Evolutionary conservation across 2,797 vertebrate species (phyloP).

Genomic region (Sebastes baramenuke): DNA sequence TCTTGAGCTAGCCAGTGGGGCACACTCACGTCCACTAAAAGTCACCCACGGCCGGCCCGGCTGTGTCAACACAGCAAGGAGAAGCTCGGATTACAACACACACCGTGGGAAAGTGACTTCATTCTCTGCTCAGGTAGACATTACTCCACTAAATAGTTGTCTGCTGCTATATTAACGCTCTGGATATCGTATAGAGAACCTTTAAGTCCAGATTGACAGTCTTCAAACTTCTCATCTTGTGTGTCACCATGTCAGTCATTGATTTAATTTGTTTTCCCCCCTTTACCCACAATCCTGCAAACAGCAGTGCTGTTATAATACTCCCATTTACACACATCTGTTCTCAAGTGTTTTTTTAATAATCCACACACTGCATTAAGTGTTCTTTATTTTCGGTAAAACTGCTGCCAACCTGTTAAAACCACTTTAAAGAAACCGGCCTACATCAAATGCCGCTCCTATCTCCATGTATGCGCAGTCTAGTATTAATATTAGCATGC

Average conservation of each 20-base stretch:
- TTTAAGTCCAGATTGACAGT: too few relatives aligned
- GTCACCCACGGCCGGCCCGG: accelerated
- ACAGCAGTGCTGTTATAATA: not conserved
- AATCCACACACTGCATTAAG: constrained; percentile 7
- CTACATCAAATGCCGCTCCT: constrained; percentile 34
- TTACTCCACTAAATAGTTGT: too few relatives aligned
- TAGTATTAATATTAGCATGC: constrained; percentile 33
- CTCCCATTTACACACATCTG: not conserved
- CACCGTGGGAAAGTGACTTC: too few relatives aligned
- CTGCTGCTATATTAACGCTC: too few relatives aligned
- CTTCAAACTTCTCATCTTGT: not conserved
- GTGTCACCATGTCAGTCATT: not conserved
- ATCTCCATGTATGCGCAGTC: constrained; percentile 23
- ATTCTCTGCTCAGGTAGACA: too few relatives aligned
- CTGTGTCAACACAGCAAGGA: accelerated
- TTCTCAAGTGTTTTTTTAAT: constrained; percentile 26
- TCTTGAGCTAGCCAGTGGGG: too few relatives aligned
- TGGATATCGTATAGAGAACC: too few relatives aligned
- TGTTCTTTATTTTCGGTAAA: constrained; percentile 23
- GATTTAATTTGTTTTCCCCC: not conserved
- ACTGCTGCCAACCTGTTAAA: constrained; percentile 42
- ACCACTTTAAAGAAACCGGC: constrained; percentile 23
- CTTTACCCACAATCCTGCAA: not conserved
- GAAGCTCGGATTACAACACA: too few relatives aligned
- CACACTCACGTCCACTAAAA: too few relatives aligned